Percentiles rank a stretch among this genome's conserved stretches.
Conservation (phyloP, 2,113 vertebrate genomes). For the Limnothrissa miodon region DNA sequence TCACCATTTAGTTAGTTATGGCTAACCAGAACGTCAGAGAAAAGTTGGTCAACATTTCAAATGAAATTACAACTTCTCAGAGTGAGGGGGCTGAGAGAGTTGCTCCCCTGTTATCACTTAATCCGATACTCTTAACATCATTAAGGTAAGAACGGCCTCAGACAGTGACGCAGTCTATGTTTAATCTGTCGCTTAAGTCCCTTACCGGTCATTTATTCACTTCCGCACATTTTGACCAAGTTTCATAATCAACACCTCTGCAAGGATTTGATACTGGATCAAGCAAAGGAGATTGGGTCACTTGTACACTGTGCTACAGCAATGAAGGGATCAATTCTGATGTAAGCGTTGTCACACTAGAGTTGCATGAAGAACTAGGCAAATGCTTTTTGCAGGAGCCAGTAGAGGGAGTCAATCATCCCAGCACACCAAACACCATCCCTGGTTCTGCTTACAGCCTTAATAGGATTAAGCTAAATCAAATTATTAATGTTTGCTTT, state of each 20-base stretch:
- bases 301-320: background rate
- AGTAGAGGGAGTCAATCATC: background rate
- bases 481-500: slow-evolving; percentile 13
- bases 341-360: background rate
- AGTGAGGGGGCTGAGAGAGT: background rate
- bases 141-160: slow-evolving; percentile 27
- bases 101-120: slow-evolving; percentile 32
- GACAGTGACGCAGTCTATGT: slow-evolving; percentile 37
- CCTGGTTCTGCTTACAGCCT: background rate
- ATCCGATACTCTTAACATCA: slow-evolving; percentile 46
- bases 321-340: background rate
- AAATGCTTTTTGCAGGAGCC: background rate
- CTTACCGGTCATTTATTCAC: slow-evolving; percentile 26
- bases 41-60: background rate
- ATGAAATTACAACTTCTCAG: background rate
- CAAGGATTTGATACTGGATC: background rate
- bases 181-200: slow-evolving; percentile 37
- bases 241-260: background rate
- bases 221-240: background rate
- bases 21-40: background rate
- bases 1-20: background rate
- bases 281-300: background rate
- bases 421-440: background rate
- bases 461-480: slow-evolving; percentile 10
- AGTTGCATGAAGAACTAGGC: background rate